Conservation (phyloP, 2,113 vertebrate genomes). For the Cygnus buccinator region DNA sequence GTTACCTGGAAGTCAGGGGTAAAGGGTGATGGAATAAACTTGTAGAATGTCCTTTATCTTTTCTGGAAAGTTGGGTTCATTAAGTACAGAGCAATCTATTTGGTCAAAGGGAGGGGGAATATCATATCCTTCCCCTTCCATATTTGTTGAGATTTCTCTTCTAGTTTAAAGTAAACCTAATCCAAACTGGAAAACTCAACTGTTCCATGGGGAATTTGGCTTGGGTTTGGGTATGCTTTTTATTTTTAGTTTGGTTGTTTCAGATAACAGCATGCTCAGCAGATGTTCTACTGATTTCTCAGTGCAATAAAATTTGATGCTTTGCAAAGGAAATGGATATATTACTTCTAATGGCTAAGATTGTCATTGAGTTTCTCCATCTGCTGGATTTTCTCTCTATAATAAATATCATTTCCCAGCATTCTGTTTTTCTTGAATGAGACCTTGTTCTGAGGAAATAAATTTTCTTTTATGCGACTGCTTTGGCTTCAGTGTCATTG, state of each 20-base stretch:
- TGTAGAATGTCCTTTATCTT: not conserved
- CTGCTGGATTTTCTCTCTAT: not conserved
- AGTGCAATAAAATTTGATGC: not conserved
- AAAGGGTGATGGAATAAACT: not conserved
- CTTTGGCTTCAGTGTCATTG: not conserved
- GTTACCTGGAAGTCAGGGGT: not conserved
- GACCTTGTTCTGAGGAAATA: not conserved
- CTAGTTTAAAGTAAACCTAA: not conserved
- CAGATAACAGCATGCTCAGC: not conserved
- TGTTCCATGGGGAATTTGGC: not conserved
- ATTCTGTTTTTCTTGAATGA: not conserved
- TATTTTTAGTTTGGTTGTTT: not conserved
- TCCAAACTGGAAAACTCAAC: not conserved
- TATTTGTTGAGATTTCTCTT: not conserved
- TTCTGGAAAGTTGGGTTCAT: not conserved
- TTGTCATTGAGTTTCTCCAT: not conserved
- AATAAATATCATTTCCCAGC: not conserved
- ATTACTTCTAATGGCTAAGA: not conserved
- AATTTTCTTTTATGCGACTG: not conserved
- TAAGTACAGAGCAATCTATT: not conserved
- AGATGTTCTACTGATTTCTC: not conserved
- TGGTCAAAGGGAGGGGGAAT: not conserved
- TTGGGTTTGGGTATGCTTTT: not conserved
- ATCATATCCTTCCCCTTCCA: not conserved
- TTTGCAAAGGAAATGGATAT: not conserved